These are phyloP conservation scores for Melierax canorus DNA, from an alignment of 2,113 vertebrate species.

Conservation along the genomic window DNA sequence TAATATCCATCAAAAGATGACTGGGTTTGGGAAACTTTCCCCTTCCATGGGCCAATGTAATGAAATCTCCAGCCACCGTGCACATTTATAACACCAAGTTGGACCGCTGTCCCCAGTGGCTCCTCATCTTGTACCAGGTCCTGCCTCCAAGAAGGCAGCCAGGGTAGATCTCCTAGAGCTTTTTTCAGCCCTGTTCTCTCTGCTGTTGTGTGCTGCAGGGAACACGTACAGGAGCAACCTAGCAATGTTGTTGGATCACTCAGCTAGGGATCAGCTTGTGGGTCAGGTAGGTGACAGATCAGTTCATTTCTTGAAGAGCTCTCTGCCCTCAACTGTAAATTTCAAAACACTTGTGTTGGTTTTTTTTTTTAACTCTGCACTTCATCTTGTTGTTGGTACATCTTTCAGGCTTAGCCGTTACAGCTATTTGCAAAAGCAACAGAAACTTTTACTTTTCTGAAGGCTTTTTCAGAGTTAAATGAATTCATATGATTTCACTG, in stretches of 20 bases:
- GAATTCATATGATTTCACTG: neutral
- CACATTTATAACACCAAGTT: neutral
- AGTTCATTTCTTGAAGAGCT: neutral
- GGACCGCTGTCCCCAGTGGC: accelerated
- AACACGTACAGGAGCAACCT: neutral
- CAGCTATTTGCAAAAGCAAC: constrained; percentile 8
- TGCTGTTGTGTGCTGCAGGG: neutral
- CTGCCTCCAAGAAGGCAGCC: neutral
- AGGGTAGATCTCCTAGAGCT: neutral
- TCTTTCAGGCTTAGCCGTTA: neutral
- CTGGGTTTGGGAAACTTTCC: neutral
- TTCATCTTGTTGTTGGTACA: neutral
- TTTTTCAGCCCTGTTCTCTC: neutral
- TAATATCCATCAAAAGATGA: neutral
- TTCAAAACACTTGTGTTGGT: neutral
- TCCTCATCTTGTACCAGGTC: neutral
- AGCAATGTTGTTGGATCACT: neutral
- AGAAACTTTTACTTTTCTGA: neutral
- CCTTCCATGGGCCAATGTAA: neutral
- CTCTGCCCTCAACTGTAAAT: neutral
- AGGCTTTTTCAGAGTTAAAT: constrained; percentile 25
- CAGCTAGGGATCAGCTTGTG: neutral
- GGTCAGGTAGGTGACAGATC: neutral
- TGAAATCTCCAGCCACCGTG: neutral
- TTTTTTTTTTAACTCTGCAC: neutral